Base-by-base conservation (phyloP, 2,113 vertebrate species). In the Perca flavescens region DNA sequence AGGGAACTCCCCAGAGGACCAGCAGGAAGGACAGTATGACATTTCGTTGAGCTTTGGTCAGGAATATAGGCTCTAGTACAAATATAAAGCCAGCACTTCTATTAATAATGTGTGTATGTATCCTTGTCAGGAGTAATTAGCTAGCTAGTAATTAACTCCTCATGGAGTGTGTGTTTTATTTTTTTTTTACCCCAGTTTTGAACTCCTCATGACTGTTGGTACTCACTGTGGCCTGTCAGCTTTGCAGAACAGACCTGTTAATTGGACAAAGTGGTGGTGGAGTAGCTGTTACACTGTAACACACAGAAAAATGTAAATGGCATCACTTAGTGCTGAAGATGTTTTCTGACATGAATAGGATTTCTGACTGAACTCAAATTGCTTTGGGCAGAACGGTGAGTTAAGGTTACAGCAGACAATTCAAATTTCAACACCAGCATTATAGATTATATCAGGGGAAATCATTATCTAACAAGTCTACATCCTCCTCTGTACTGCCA, bases 371-470 rank as follows among this genome's bases (percentile, higher is more conserved):
- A 67, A 53, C 15, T 50, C 13, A 57, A 54, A 68, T 64, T 31
- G 64, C 40, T 63, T 56, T 71, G 12, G 16, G 66, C 75, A 58
- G 16, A 82, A 70, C 74, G 62, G 66, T 69, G 63, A 77, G 56
- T 47, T 25, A 57, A 75, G 36, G 66, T 25, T 76, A 80, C 50
- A 63, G 52, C 53, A 25, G 50, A 43, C 50, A 53, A 49, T 53
- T 67, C 57, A 46, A 70, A 58, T 74, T 80, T 76, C 13, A 34
- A 61, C 71, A 68, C 3, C 19, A 64, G 25, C 46, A 68, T 88
- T 75, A 79, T 82, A 74, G 72, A 73, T 77, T 60, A 14, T 70
- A 66, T 60, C 60, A 52, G 19, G 56, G 72, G 36, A 62, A 79
- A 73, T 68, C 62, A 28, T 22, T 54, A 49, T 34, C 15, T 22